Conservation (phyloP, 2,888 invertebrate species). For the Formica aserva region DNA sequence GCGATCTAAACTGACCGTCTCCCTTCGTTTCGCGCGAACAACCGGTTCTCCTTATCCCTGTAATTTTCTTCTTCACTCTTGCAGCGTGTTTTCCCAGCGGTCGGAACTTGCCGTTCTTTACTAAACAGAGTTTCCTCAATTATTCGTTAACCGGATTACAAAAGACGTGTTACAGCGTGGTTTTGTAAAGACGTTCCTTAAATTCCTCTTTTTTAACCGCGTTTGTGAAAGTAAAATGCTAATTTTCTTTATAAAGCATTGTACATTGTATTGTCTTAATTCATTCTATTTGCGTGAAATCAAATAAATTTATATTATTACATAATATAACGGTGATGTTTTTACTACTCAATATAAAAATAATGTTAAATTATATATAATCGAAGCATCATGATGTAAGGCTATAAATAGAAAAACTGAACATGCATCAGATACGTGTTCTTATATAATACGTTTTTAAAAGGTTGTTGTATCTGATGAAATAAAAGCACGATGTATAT, state of each 20-base stretch:
- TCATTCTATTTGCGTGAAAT: not conserved
- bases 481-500: not conserved
- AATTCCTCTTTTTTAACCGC: constrained; percentile 29
- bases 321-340: not conserved
- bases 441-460: not conserved
- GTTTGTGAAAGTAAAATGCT: constrained; percentile 21
- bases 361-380: not conserved
- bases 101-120: constrained; percentile 21
- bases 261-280: constrained; percentile 6
- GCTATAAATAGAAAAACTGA: not conserved
- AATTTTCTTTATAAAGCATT: constrained; percentile 8
- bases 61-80: constrained; percentile 39
- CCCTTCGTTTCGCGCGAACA: not conserved
- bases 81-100: constrained; percentile 27
- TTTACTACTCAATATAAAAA: not conserved
- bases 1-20: constrained; percentile 16
- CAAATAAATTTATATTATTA: not conserved
- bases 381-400: not conserved
- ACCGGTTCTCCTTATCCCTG: constrained; percentile 30
- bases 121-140: constrained; percentile 46
- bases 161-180: constrained; percentile 14
- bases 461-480: not conserved
- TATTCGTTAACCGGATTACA: constrained; percentile 51
- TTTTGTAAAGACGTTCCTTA: constrained; percentile 14
- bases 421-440: not conserved